Conservation (phyloP, 2,797 vertebrate genomes). For the Alouatta caraya region DNA sequence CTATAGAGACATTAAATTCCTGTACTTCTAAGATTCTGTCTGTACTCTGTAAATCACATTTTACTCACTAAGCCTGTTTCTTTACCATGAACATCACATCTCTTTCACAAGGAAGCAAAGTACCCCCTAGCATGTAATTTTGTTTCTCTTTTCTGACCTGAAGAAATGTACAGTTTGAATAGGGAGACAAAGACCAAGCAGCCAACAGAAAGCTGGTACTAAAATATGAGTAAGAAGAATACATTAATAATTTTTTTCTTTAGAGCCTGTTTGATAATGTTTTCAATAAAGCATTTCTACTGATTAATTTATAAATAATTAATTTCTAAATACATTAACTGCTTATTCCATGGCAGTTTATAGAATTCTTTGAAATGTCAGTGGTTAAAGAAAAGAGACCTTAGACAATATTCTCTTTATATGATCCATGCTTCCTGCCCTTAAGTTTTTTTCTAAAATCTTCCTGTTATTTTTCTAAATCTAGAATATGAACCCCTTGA, state of each 20-base stretch:
- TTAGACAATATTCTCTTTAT: background rate
- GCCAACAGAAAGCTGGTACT: background rate
- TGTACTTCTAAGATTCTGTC: background rate
- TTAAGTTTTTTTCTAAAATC: background rate
- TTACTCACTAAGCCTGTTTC: background rate
- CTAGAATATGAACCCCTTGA: background rate
- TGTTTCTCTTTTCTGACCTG: background rate
- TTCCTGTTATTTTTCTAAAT: constrained; percentile 6
- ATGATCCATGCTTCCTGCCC: background rate
- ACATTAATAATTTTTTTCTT: background rate
- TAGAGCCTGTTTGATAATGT: constrained; percentile 2
- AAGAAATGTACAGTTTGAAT: background rate
- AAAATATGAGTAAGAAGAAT: constrained; percentile 8
- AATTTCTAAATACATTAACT: background rate
- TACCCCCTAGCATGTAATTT: background rate
- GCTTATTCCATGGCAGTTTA: background rate
- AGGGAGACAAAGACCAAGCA: background rate
- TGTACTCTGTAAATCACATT: background rate
- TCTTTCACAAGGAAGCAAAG: background rate
- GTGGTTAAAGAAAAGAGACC: background rate
- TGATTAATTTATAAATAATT: background rate
- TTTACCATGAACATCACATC: background rate
- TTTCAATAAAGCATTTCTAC: constrained; percentile 26
- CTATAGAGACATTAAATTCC: background rate
- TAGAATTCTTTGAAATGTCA: background rate